Evolutionary conservation across 1,140 invertebrate species (phyloP).

Genomic region (Hydropsyche tenuis): DNA sequence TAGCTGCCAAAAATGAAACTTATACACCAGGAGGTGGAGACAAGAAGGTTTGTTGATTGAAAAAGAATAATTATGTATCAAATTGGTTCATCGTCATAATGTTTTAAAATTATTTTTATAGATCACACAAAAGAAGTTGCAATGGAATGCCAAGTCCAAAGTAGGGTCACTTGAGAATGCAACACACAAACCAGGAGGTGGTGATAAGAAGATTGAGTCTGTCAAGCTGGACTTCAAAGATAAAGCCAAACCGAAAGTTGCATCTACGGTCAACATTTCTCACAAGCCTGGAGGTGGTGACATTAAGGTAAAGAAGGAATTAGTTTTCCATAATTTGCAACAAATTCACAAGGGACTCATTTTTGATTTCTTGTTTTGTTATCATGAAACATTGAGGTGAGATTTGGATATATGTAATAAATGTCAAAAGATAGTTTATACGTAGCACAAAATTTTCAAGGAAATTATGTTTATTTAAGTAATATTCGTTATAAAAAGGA

Average conservation of each 20-base stretch:
- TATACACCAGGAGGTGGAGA: slow-evolving; percentile 88
- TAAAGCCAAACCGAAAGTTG: slow-evolving; percentile 90
- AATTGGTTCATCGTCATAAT: too few relatives aligned
- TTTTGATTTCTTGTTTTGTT: background rate
- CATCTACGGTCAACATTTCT: slow-evolving; percentile 90
- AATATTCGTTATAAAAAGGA: too few relatives aligned
- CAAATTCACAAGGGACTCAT: background rate
- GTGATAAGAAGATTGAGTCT: slow-evolving; percentile 90
- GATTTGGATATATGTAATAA: background rate
- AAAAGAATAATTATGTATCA: too few relatives aligned
- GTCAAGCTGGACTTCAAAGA: slow-evolving; percentile 91
- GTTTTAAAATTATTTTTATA: slow-evolving; percentile 55
- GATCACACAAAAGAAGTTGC: slow-evolving; percentile 84
- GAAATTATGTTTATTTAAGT: too few relatives aligned
- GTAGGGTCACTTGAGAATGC: slow-evolving; percentile 93
- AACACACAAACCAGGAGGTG: slow-evolving; percentile 90
- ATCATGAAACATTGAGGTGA: slow-evolving; percentile 25
- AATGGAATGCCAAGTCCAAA: slow-evolving; percentile 93
- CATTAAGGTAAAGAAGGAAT: slow-evolving; percentile 76
- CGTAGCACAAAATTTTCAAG: too few relatives aligned
- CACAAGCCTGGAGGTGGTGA: slow-evolving; percentile 88
- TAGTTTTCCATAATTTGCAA: background rate
- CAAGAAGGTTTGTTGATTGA: slow-evolving; percentile 77
- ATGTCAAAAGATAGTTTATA: too few relatives aligned
- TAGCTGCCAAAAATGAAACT: slow-evolving; percentile 90